phyloP scores from a whole-genome alignment of 2,888 invertebrate species.

The Acanthosepion pharaonis region DNA sequence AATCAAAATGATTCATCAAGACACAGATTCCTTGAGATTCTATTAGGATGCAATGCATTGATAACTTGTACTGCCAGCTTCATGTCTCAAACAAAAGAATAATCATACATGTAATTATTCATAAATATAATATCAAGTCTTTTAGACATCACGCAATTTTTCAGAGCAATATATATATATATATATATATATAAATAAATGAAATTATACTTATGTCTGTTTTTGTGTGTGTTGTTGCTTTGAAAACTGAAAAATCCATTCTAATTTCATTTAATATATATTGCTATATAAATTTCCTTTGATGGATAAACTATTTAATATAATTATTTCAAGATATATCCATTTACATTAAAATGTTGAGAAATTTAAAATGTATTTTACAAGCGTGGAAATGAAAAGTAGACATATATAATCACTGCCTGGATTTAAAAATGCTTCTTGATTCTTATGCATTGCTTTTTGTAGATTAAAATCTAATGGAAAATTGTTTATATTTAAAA shows the following conservation, averaged over 20 bases:
- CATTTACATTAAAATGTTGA: slow-evolving; percentile 4
- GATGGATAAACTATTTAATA: neutral
- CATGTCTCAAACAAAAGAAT: neutral
- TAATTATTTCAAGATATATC: neutral
- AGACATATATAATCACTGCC: neutral
- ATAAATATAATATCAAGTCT: neutral
- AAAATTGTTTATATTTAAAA: neutral
- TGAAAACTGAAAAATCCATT: neutral
- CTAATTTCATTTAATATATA: neutral
- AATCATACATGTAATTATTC: neutral
- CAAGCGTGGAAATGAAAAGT: neutral
- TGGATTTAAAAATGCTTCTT: neutral
- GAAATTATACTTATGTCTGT: neutral
- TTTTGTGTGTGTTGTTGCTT: neutral
- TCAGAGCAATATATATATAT: neutral
- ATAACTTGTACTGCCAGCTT: neutral
- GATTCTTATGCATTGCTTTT: neutral
- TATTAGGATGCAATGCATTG: neutral
- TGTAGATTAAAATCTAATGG: neutral
- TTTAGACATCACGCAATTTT: neutral
- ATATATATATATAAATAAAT: neutral
- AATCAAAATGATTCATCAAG: neutral
- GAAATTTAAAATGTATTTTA: slow-evolving; percentile 2
- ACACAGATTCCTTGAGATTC: neutral
- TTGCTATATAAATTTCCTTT: neutral